Percentiles rank a stretch among this genome's conserved stretches.
Conservation (phyloP, 2,113 vertebrate species). For the Lontra canadensis region DNA sequence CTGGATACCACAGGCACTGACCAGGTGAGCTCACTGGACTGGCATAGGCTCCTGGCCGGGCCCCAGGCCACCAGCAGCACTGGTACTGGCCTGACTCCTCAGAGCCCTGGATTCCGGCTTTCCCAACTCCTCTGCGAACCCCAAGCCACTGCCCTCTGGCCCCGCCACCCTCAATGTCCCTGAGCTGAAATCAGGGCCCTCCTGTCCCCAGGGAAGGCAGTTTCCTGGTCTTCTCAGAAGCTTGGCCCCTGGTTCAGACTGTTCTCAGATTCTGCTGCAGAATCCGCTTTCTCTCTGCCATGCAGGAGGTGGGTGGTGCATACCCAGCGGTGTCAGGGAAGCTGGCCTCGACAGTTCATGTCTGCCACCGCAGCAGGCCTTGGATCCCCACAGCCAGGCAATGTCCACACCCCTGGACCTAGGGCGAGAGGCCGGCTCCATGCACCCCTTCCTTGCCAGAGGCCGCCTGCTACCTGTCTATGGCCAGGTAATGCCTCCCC, state of each 20-base stretch:
- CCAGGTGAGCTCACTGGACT: fast-evolving
- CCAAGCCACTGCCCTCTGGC: background rate
- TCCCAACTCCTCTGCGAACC: background rate
- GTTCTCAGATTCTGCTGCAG: background rate
- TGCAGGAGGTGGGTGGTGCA: fast-evolving
- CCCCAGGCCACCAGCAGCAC: background rate
- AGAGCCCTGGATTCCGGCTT: background rate
- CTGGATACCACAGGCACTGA: background rate
- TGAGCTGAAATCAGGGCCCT: background rate
- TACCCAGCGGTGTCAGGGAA: fast-evolving
- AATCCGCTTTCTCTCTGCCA: background rate
- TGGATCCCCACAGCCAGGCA: background rate
- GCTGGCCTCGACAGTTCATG: background rate
- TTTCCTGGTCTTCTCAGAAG: background rate
- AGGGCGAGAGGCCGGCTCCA: background rate
- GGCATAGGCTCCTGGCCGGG: background rate
- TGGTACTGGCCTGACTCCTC: background rate
- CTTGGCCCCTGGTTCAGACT: background rate
- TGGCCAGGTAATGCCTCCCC: background rate
- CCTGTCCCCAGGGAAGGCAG: background rate
- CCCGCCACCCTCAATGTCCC: background rate
- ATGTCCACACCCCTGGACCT: fast-evolving
- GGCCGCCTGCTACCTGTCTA: background rate
- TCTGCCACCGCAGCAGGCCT: background rate
- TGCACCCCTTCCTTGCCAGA: background rate